A percentile compares a stretch with the other conserved stretches of the same genome.
Conservation (phyloP, 1,140 invertebrate species). For the Drosophila insularis region DNA sequence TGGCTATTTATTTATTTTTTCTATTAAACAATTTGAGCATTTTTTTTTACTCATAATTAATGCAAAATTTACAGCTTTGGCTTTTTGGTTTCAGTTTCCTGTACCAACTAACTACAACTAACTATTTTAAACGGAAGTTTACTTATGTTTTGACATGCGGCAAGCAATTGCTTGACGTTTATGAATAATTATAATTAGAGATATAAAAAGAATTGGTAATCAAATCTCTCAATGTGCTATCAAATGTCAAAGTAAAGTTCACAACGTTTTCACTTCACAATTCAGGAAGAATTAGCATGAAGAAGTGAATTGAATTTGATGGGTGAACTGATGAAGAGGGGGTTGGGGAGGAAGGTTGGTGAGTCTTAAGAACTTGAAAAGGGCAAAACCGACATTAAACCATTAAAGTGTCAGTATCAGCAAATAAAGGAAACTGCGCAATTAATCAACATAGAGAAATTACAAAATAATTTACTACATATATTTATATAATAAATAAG, state of each 20-base stretch:
- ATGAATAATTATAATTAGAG: conserved; percentile 68
- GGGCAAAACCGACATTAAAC: conserved; percentile 24
- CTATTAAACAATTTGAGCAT: conserved; percentile 44
- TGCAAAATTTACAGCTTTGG: conserved; percentile 50
- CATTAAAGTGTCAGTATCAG: conserved; percentile 17
- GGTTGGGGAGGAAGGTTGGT: conserved; percentile 23
- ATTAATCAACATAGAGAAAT: conserved; percentile 41
- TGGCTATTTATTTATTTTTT: conserved; percentile 64
- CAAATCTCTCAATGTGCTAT: conserved; percentile 44
- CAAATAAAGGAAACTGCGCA: conserved; percentile 50
- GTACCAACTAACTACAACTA: conserved; percentile 17
- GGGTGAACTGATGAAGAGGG: conserved; percentile 25
- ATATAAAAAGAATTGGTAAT: conserved; percentile 29
- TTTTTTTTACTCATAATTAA: conserved; percentile 63
- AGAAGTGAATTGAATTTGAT: conserved; percentile 15
- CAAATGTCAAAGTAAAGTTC: conserved; percentile 55
- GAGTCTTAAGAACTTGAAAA: conserved; percentile 28
- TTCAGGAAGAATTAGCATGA: conserved; percentile 22
- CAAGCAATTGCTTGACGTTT: conserved; percentile 61
- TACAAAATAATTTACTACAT: conserved; percentile 51
- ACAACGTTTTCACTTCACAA: conserved; percentile 19
- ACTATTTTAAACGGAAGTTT: conserved; percentile 56
- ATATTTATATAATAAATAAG: conserved; percentile 69
- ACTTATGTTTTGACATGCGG: conserved; percentile 53
- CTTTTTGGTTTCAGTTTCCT: conserved; percentile 59